Conservation (phyloP, 1,140 invertebrate species). For the Drosophila serrata region DNA sequence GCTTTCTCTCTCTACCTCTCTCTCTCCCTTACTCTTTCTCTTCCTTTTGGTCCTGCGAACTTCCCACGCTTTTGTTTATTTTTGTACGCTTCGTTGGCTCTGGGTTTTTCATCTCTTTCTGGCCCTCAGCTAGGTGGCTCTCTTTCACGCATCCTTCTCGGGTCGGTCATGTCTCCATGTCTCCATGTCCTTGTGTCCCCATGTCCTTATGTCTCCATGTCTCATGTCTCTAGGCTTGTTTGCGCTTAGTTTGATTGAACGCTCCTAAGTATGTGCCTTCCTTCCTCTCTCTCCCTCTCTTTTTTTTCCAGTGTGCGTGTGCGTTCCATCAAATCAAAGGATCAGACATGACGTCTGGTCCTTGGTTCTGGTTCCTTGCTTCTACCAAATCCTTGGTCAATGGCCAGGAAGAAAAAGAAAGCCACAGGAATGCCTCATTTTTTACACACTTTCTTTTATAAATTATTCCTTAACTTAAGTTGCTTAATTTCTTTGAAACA, state of each 20-base stretch:
- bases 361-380: conserved; percentile 7
- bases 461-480: not conserved
- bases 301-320: not conserved
- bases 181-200: not conserved
- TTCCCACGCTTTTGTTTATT: conserved; percentile 69
- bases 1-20: not conserved
- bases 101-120: conserved; percentile 49
- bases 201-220: conserved; percentile 19
- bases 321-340: conserved; percentile 62
- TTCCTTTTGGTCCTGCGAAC: conserved; percentile 2
- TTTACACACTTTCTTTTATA: not conserved
- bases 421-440: not conserved
- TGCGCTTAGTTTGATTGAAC: conserved; percentile 73
- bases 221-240: conserved; percentile 63
- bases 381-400: conserved; percentile 7
- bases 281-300: not conserved
- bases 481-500: not conserved
- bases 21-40: conserved; percentile 6
- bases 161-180: conserved; percentile 17
- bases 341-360: conserved; percentile 57
- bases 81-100: conserved; percentile 72
- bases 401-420: not conserved
- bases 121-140: not conserved
- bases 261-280: conserved; percentile 38
- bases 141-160: not conserved